Base-by-base conservation (phyloP, 1,140 invertebrate species). In the Drosophila mojavensis region DNA sequence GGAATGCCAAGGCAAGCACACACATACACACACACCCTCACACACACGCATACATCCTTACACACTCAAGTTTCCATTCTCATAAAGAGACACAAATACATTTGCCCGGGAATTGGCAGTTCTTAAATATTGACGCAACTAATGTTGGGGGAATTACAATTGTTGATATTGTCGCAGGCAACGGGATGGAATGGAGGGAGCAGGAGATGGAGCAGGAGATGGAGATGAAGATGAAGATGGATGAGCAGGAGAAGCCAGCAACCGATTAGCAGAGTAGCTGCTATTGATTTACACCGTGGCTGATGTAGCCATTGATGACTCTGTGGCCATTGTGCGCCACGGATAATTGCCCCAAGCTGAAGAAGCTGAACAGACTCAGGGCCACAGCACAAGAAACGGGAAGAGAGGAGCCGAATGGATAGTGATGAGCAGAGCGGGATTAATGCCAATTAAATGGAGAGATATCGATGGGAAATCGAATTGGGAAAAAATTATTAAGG, bases 41-140 rank as follows among this genome's bases (percentile, higher is more conserved):
- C 17, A 53, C 45, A 69, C 15, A 39, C 11, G 45, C 15, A 30
- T 20, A 60, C 47, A 70, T 24, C 60, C 10, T 56, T n/a, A 50
- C 20, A 68, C 53, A 63, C 17, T 20, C 33, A 54, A 15, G 67
- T 11, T 30, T 30, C 3, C 24, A 47, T 11, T 58, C 55, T 30
- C 9, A 59, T 41, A 30, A n/a, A 56, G 20, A 17, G 24, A 20
- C 39, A 24, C 36, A 58, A 24, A 28, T 28, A 47, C 28, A 43
- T 62, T 26, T 50, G 20, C 17, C 36, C 10, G 39, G 33, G 36
- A 65, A 39, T n/a, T 61, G 61, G 24, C 50, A 54, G 70, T 41
- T 33, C 55, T 77, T 48, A 69, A 79, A 81, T 81, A 81, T 81
- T 81, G 73, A 81, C 77, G 50, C 53, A 79, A 56, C 73, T 79